Conservation (phyloP, 2,113 vertebrate species). For the Dasypus novemcinctus region DNA sequence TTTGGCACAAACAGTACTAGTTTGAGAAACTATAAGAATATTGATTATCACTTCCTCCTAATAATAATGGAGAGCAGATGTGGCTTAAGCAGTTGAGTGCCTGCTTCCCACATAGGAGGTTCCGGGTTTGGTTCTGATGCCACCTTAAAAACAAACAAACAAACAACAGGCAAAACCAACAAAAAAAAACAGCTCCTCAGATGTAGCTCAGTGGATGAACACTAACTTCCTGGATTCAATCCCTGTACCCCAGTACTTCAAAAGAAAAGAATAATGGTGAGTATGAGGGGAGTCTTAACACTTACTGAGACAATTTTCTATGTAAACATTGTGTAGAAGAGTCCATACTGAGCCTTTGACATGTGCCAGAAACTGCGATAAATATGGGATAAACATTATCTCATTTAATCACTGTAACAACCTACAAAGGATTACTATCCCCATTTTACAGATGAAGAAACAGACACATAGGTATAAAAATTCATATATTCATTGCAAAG, state of each 20-base stretch:
- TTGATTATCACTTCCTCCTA: neutral
- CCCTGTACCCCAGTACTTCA: too few relatives aligned
- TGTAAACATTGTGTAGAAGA: neutral
- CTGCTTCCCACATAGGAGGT: too few relatives aligned
- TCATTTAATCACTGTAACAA: neutral
- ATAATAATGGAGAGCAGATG: neutral
- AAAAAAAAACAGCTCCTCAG: too few relatives aligned
- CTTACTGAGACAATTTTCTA: neutral
- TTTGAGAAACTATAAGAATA: neutral
- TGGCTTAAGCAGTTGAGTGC: too few relatives aligned
- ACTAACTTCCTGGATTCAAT: too few relatives aligned
- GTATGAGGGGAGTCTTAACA: neutral
- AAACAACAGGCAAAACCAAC: too few relatives aligned
- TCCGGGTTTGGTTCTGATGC: too few relatives aligned
- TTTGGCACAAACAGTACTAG: neutral
- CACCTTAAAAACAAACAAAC: too few relatives aligned
- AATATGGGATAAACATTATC: neutral
- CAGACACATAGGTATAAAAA: neutral
- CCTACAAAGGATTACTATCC: neutral
- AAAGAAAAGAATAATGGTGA: neutral
- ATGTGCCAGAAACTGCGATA: neutral
- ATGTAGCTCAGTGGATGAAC: too few relatives aligned
- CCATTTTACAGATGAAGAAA: neutral
- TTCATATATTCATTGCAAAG: neutral
- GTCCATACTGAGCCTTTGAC: neutral